A percentile compares a stretch with the other conserved stretches of the same genome.
Evolutionary conservation across 1,140 invertebrate species (phyloP).

Genomic region (Zaprionus kolodkinae): DNA sequence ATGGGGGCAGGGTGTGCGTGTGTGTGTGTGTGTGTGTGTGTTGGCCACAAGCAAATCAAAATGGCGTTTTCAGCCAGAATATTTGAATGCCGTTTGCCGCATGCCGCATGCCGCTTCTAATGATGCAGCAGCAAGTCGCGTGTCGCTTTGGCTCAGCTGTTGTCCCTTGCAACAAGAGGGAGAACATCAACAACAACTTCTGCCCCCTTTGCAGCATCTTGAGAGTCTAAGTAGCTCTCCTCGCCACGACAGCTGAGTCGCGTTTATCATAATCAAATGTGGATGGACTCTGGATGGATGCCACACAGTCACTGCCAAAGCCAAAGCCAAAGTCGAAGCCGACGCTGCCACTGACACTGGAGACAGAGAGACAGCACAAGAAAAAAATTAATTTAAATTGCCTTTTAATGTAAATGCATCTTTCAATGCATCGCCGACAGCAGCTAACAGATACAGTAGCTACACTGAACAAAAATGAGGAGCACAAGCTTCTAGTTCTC

Average conservation of each 20-base stretch:
- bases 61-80: slow-evolving; percentile 55
- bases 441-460: not conserved
- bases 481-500: not conserved
- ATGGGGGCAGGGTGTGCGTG: not conserved
- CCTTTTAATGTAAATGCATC: slow-evolving; percentile 83
- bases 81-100: slow-evolving; percentile 26
- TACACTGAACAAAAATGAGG: slow-evolving; percentile 7
- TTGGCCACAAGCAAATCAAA: slow-evolving; percentile 66
- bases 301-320: slow-evolving; percentile 12
- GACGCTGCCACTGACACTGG: slow-evolving; percentile 28
- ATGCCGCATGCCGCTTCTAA: slow-evolving; percentile 27
- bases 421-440: slow-evolving; percentile 70
- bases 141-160: slow-evolving; percentile 76
- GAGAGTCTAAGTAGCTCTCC: slow-evolving; percentile 70
- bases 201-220: slow-evolving; percentile 65
- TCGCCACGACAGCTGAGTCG: slow-evolving; percentile 74
- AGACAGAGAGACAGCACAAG: slow-evolving; percentile 52
- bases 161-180: slow-evolving; percentile 39
- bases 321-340: slow-evolving; percentile 11
- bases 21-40: slow-evolving; percentile 16
- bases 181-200: slow-evolving; percentile 11
- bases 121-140: slow-evolving; percentile 38
- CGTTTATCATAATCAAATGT: slow-evolving; percentile 82
- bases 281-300: slow-evolving; percentile 56
- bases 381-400: slow-evolving; percentile 83